Percentiles rank a stretch among this genome's conserved stretches.
These are phyloP conservation scores for Gymnarchus niloticus DNA, from an alignment of 2,113 vertebrate species.

Conservation along the genomic window DNA sequence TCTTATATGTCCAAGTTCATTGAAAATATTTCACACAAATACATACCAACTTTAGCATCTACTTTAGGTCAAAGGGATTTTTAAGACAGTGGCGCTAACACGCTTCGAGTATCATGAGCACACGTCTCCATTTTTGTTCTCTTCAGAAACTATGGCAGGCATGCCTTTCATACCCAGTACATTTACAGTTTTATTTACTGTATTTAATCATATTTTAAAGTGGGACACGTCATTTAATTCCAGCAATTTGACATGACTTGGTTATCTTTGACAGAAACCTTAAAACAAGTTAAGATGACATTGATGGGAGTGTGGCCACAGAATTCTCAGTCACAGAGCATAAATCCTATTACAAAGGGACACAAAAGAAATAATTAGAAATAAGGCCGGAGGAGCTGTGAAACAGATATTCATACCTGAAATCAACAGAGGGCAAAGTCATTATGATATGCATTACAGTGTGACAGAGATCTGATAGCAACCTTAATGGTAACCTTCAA, in stretches of 20 bases:
- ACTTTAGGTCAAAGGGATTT: background rate
- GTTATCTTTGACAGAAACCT: background rate
- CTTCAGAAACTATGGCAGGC: background rate
- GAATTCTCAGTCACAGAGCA: background rate
- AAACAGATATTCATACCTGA: background rate
- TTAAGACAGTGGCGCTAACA: background rate
- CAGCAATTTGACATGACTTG: background rate
- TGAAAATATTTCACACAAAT: background rate
- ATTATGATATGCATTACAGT: slow-evolving; percentile 12
- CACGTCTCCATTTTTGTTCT: background rate
- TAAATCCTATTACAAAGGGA: background rate
- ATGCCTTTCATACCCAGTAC: background rate
- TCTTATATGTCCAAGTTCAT: background rate
- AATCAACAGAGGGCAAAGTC: background rate
- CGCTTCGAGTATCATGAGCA: background rate
- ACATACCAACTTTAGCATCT: background rate
- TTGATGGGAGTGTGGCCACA: background rate
- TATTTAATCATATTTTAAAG: background rate
- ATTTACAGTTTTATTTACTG: background rate
- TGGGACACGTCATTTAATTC: background rate
- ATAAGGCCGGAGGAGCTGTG: background rate
- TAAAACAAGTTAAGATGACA: background rate
- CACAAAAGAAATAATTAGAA: background rate
- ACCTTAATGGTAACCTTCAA: background rate
- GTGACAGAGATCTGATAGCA: background rate